Conservation (phyloP, 2,888 invertebrate genomes). For the Hartigia nigra region DNA sequence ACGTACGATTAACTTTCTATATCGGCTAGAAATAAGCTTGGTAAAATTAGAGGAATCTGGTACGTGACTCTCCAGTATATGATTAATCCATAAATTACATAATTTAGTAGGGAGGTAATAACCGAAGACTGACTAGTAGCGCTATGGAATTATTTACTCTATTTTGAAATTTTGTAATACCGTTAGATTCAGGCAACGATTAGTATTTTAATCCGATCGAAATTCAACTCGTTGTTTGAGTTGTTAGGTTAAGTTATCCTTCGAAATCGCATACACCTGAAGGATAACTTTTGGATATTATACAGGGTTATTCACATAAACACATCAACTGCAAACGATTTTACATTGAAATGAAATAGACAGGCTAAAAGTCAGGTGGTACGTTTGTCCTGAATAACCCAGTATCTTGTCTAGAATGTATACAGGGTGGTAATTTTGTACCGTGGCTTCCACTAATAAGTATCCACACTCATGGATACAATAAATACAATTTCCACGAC, state of each 20-base stretch:
- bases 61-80: neutral
- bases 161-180: neutral
- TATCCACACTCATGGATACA: too few species aligned
- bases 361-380: too few species aligned
- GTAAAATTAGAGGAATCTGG: neutral
- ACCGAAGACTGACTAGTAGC: neutral
- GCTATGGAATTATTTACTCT: neutral
- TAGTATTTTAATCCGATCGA: neutral
- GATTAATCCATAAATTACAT: neutral
- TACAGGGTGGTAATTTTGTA: too few species aligned
- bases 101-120: neutral
- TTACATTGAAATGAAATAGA: too few species aligned
- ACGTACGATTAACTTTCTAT: neutral
- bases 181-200: neutral
- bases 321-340: too few species aligned
- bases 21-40: neutral
- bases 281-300: neutral
- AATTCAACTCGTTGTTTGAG: neutral
- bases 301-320: neutral
- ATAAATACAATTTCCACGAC: too few species aligned
- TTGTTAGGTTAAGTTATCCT: neutral
- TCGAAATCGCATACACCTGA: neutral
- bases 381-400: too few species aligned
- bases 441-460: too few species aligned
- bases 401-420: too few species aligned